These are phyloP conservation scores for Podilymbus podiceps DNA, from an alignment of 2,113 vertebrate genomes.

Conservation along the genomic window DNA sequence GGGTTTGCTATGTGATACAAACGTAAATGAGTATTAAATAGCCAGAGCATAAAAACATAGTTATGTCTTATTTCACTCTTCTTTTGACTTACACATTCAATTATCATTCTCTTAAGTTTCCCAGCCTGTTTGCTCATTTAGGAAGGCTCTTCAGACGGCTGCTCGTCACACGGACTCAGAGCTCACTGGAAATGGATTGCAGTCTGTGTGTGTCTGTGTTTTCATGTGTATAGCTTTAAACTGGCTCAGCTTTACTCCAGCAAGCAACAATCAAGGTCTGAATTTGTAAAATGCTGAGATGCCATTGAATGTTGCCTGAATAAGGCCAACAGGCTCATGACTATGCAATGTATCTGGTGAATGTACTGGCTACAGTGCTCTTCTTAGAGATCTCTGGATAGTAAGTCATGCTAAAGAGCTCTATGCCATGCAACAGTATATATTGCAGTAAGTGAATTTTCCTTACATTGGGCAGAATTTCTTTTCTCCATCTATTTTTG, in stretches of 20 bases:
- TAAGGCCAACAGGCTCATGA: not conserved
- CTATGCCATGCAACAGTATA: not conserved
- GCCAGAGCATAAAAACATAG: not conserved
- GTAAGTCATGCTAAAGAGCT: not conserved
- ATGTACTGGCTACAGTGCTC: rapidly evolving
- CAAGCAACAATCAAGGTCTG: not conserved
- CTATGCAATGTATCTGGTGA: not conserved
- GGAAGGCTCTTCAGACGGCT: not conserved
- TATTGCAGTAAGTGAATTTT: not conserved
- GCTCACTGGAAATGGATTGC: not conserved
- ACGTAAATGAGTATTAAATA: not conserved
- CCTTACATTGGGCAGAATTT: not conserved
- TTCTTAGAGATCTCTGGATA: not conserved
- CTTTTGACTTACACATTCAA: not conserved
- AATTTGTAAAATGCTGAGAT: not conserved
- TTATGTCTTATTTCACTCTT: not conserved
- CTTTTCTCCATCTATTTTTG: not conserved
- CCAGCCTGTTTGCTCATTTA: not conserved
- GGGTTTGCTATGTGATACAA: not conserved
- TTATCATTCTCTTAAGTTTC: not conserved
- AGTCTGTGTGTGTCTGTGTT: not conserved
- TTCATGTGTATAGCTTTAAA: not conserved
- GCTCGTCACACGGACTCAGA: not conserved
- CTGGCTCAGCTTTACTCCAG: not conserved
- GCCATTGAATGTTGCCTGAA: not conserved